Conservation (phyloP, 2,888 invertebrate genomes). For the Nemapogon koenigi region DNA sequence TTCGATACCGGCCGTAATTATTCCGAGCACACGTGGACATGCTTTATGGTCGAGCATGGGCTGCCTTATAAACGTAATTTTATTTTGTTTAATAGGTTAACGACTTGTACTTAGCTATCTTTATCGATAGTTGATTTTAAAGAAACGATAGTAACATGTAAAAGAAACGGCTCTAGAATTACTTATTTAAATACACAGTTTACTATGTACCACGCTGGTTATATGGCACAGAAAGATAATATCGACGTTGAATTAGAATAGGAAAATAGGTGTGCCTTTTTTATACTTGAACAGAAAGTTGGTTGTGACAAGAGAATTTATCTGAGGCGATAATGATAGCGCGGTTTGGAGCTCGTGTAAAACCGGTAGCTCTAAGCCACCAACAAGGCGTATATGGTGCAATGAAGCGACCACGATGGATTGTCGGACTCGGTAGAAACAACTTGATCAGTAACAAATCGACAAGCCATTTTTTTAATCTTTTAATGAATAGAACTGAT, state of each 20-base stretch:
- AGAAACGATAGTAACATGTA: slow-evolving; percentile 1
- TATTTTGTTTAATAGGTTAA: slow-evolving; percentile 50
- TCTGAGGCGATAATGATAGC: slow-evolving; percentile 34
- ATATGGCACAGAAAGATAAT: no score
- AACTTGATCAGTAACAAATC: neutral
- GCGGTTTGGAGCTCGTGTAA: slow-evolving; percentile 32
- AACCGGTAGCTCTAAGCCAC: slow-evolving; percentile 42
- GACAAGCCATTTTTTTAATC: neutral
- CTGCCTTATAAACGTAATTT: slow-evolving; percentile 35
- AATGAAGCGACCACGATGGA: slow-evolving; percentile 9
- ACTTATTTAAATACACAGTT: neutral
- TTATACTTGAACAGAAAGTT: neutral
- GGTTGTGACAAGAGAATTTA: slow-evolving; percentile 3
- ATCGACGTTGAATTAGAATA: no score
- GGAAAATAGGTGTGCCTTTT: no score
- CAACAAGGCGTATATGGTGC: slow-evolving; percentile 7
- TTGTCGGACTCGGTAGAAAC: slow-evolving; percentile 4
- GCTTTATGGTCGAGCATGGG: slow-evolving; percentile 42
- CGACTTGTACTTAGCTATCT: slow-evolving; percentile 34
- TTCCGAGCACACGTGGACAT: slow-evolving; percentile 56
- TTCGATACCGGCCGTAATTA: slow-evolving; percentile 36
- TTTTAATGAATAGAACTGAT: neutral
- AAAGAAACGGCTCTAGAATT: neutral
- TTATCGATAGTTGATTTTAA: slow-evolving; percentile 21
- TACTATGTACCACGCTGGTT: neutral